phyloP scores from a whole-genome alignment of 2,888 invertebrate species.

The Hemaris fuciformis region DNA sequence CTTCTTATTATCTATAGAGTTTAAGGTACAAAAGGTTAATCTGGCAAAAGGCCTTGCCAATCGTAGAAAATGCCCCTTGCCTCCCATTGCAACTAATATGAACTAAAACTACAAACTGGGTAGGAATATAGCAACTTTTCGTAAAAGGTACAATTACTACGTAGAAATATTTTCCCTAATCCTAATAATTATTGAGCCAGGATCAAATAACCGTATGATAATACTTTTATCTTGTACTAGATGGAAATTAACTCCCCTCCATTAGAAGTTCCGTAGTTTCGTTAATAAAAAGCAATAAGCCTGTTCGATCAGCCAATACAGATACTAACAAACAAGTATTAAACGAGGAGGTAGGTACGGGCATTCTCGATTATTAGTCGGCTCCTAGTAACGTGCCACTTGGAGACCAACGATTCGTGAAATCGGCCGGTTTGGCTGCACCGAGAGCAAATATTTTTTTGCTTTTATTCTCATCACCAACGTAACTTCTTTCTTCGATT shows the following conservation, averaged over 20 bases:
- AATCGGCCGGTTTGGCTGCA: conserved; percentile 14
- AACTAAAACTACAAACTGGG: too few relatives aligned
- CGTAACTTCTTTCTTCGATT: too few relatives aligned
- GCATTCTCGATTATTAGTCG: conserved; percentile 12
- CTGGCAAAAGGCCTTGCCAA: too few relatives aligned
- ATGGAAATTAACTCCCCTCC: too few relatives aligned
- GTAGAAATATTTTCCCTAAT: background rate
- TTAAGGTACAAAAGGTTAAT: too few relatives aligned
- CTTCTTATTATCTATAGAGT: too few relatives aligned
- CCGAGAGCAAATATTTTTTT: conserved; percentile 10
- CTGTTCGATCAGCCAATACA: background rate
- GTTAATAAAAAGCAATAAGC: conserved; percentile 13
- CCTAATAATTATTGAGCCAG: background rate
- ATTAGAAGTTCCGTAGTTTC: background rate
- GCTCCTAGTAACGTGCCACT: conserved; percentile 5
- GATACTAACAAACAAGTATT: background rate
- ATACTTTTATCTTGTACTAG: too few relatives aligned
- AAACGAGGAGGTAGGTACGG: background rate
- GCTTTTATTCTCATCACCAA: too few relatives aligned
- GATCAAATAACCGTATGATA: background rate
- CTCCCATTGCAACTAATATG: too few relatives aligned
- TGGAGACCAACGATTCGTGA: conserved; percentile 25
- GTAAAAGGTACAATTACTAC: too few relatives aligned
- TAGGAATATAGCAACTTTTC: too few relatives aligned
- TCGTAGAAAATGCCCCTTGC: too few relatives aligned